These are phyloP conservation scores for Scrobipalpa costella DNA, from an alignment of 2,888 invertebrate genomes.

Conservation along the genomic window DNA sequence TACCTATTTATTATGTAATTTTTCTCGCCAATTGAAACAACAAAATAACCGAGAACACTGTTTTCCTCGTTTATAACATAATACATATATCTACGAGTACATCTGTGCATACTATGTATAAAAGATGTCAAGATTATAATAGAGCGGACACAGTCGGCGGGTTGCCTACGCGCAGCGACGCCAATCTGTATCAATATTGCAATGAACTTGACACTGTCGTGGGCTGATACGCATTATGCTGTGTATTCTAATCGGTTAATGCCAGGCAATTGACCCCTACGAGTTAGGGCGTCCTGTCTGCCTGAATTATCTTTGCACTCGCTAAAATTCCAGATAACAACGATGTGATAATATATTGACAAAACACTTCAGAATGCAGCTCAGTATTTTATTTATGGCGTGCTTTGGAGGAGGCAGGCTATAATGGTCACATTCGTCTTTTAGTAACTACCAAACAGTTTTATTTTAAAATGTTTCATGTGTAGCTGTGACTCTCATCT, in stretches of 20 bases:
- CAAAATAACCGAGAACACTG: neutral
- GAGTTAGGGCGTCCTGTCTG: conserved; percentile 15
- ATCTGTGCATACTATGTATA: neutral
- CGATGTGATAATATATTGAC: neutral
- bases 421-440: neutral
- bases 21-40: no score
- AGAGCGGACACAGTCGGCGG: conserved; percentile 20
- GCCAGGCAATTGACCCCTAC: conserved; percentile 20
- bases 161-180: conserved; percentile 23
- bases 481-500: no score
- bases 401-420: neutral
- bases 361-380: conserved; percentile 6
- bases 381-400: neutral
- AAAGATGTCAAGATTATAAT: neutral
- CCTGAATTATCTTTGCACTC: neutral
- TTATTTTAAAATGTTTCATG: no score
- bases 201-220: conserved; percentile 32
- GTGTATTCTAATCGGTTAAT: conserved; percentile 20
- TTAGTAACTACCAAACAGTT: neutral
- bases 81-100: neutral
- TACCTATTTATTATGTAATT: no score
- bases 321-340: neutral
- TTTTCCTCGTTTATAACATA: neutral
- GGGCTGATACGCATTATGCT: conserved; percentile 19
- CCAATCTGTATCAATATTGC: conserved; percentile 28